Base-by-base conservation (phyloP, 92 coral and sea anemone species). In the Zoanthus solanderi region DNA sequence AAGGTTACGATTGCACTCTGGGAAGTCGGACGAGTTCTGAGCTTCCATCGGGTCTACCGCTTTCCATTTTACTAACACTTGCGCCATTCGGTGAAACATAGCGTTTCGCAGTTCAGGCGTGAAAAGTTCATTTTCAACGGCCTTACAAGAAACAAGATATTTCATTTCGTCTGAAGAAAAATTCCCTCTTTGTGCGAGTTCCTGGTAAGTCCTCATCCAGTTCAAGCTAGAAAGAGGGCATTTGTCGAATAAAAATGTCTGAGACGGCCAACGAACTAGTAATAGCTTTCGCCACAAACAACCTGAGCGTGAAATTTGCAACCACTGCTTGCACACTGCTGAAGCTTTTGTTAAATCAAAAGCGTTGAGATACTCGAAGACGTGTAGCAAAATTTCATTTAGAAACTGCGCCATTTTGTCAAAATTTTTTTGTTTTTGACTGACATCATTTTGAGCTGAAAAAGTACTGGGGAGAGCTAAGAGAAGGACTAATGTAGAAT, bases 161-260 rank as follows among this genome's bases (percentile, higher is more conserved):
- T 92, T 95, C 98, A 94, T 94, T 42, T 97, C 97, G 79, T 97
- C 99, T 18, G 99, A 95, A 5, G 99, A 95, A 61, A 87, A 97
- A 50, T 90, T 91, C 6, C 99, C 99, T 63, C 96, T 84, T 5
- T 85, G 81, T 18, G 92, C 83, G 78, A 97, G 90, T 58, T 97
- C 95, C 80, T 94, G 96, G 79, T 97, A 97, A 42, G 93, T 91
- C 48, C 86, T 95, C 42, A 85, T 69, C 99, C 99, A 97, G 72
- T 95, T 91, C 46, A 92, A 84, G 71, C 93, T 89, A 15, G 95
- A 58, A 32, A 90, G 81, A 28, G 98, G 93, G 28, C 89, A 98
- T 56, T 91, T 94, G 65, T 84, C 89, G 90, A 90, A 93, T 71
- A 97, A 89, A 82, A 94, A 91, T 56, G 63, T 89, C 84, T 97